Evolutionary conservation across 2,113 vertebrate genomes (phyloP).

Genomic region (Tichodroma muraria): DNA sequence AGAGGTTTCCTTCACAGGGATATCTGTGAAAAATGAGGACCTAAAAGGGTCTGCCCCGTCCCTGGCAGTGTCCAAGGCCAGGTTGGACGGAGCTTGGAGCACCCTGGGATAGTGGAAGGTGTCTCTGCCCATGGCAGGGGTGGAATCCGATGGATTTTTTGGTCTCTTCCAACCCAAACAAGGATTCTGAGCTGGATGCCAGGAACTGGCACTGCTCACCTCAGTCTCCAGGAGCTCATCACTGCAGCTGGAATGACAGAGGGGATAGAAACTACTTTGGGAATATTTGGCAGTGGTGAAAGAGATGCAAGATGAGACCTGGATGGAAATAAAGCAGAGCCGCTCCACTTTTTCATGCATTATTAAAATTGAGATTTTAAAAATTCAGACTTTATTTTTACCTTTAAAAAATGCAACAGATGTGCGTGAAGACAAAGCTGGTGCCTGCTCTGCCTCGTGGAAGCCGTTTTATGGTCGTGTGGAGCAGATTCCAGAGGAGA

Average conservation of each 20-base stretch:
- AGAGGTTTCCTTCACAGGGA: neutral
- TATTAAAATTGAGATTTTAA: conserved; percentile 42
- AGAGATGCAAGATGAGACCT: neutral
- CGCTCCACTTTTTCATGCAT: neutral
- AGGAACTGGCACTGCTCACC: neutral
- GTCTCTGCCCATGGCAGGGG: neutral
- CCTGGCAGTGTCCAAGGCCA: neutral
- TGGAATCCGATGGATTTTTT: neutral
- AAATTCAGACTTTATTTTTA: conserved; percentile 43
- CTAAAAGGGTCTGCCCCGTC: neutral
- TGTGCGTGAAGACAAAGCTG: neutral
- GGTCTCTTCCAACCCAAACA: neutral
- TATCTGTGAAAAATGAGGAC: neutral
- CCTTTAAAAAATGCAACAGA: conserved; percentile 51
- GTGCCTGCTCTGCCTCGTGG: neutral
- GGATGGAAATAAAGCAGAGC: neutral
- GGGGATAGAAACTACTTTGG: neutral
- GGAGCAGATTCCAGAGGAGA: neutral
- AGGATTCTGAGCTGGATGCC: neutral
- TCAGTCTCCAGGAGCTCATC: neutral
- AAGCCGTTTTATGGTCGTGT: neutral
- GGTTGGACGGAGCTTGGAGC: fast-evolving
- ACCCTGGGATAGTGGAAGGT: neutral
- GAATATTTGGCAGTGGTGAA: neutral
- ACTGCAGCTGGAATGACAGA: fast-evolving